Evolutionary conservation across 2,113 vertebrate species (phyloP).

Genomic region (Procavia capensis): DNA sequence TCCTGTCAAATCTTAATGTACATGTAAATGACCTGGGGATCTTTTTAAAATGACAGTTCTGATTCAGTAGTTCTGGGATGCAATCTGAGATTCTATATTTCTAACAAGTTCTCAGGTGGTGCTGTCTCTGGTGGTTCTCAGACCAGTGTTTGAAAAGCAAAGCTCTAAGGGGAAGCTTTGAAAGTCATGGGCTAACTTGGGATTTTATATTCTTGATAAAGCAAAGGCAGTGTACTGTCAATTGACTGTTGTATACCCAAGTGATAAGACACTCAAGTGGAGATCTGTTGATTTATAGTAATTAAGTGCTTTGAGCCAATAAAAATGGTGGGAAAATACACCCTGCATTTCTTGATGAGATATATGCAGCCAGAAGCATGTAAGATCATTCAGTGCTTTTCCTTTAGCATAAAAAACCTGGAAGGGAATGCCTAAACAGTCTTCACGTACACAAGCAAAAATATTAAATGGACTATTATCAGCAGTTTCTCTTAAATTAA

Average conservation of each 20-base stretch:
- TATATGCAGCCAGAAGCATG: not conserved
- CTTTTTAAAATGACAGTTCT: not conserved
- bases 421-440: not conserved
- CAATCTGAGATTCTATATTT: no score
- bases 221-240: not conserved
- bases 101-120: not conserved
- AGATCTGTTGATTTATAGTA: not conserved
- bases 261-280: not conserved
- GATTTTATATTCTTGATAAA: not conserved
- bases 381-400: not conserved
- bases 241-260: not conserved
- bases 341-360: not conserved
- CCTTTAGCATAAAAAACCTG: not conserved
- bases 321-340: not conserved
- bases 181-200: not conserved
- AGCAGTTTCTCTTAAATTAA: not conserved
- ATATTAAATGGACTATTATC: not conserved
- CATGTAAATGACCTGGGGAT: not conserved
- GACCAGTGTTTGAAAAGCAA: not conserved
- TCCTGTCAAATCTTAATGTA: not conserved
- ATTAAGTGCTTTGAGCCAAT: not conserved
- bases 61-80: not conserved
- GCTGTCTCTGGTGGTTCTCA: not conserved
- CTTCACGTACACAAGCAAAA: not conserved
- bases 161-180: not conserved